These are phyloP conservation scores for Uromys caudimaculatus DNA, from an alignment of 2,797 vertebrate genomes.

Conservation along the genomic window DNA sequence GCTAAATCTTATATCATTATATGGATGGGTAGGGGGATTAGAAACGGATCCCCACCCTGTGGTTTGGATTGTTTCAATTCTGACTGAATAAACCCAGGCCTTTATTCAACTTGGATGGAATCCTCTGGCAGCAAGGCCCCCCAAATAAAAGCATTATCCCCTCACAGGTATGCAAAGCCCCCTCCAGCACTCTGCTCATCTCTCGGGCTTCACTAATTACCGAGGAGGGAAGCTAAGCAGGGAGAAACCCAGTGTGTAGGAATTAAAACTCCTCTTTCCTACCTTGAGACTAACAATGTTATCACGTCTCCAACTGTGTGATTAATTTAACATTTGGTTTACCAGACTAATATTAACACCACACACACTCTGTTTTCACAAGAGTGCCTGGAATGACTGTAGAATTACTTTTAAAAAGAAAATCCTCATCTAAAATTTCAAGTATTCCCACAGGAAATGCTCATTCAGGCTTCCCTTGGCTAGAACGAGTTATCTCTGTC, in stretches of 20 bases:
- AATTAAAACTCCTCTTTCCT: conserved; percentile 66
- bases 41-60: conserved; percentile 82
- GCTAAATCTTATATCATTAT: conserved; percentile 81
- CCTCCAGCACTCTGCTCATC: conserved; percentile 3
- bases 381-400: neutral
- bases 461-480: neutral
- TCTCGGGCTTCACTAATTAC: conserved; percentile 77
- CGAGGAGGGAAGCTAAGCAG: conserved; percentile 70
- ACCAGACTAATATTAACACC: conserved; percentile 27
- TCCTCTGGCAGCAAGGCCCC: conserved; percentile 80
- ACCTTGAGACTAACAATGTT: conserved; percentile 72
- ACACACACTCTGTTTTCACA: neutral
- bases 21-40: conserved; percentile 83
- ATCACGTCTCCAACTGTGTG: conserved; percentile 61
- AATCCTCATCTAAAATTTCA: conserved; percentile 63
- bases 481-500: conserved; percentile 1
- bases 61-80: conserved; percentile 77
- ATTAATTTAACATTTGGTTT: conserved; percentile 73
- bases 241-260: conserved; percentile 66
- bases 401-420: neutral
- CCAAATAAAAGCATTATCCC: conserved; percentile 73
- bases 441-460: neutral
- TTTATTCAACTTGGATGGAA: conserved; percentile 78
- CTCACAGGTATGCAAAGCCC: conserved; percentile 76
- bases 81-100: conserved; percentile 72